phyloP scores from a whole-genome alignment of 2,888 invertebrate species.

The Drosophila diplacantha region DNA sequence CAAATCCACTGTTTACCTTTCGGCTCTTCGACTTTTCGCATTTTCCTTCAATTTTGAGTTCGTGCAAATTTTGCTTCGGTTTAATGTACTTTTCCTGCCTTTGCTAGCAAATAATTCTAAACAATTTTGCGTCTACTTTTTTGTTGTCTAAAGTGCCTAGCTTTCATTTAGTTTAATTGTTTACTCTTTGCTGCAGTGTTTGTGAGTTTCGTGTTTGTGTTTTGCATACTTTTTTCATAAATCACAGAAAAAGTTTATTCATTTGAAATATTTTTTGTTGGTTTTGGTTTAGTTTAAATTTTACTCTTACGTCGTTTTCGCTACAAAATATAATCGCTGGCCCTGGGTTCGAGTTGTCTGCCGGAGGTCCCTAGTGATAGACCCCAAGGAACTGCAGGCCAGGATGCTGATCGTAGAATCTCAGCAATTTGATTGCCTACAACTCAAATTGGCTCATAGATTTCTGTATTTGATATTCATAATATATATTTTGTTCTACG shows the following conservation, averaged over 20 bases:
- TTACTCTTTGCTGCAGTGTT: conserved; percentile 22
- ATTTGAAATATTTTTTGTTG: conserved; percentile 47
- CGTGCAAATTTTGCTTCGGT: conserved; percentile 33
- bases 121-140: conserved; percentile 52
- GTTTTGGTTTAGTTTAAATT: conserved; percentile 37
- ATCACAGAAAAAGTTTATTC: conserved; percentile 71
- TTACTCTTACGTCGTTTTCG: conserved; percentile 31
- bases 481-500: conserved; percentile 44
- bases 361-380: neutral
- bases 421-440: conserved; percentile 41
- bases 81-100: conserved; percentile 2
- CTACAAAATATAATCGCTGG: conserved; percentile 61
- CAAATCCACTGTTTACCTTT: conserved; percentile 8
- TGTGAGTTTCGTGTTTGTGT: conserved; percentile 21
- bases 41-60: conserved; percentile 27
- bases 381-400: neutral
- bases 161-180: conserved; percentile 34
- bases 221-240: conserved; percentile 68
- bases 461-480: conserved; percentile 33
- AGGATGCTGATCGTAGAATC: conserved; percentile 35
- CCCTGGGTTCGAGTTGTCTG: conserved; percentile 15
- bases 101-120: conserved; percentile 57
- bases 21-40: neutral
- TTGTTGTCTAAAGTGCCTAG: conserved; percentile 53
- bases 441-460: conserved; percentile 38